These are phyloP conservation scores for Odontomyia ornata DNA, from an alignment of 2,888 invertebrate genomes.

Conservation along the genomic window DNA sequence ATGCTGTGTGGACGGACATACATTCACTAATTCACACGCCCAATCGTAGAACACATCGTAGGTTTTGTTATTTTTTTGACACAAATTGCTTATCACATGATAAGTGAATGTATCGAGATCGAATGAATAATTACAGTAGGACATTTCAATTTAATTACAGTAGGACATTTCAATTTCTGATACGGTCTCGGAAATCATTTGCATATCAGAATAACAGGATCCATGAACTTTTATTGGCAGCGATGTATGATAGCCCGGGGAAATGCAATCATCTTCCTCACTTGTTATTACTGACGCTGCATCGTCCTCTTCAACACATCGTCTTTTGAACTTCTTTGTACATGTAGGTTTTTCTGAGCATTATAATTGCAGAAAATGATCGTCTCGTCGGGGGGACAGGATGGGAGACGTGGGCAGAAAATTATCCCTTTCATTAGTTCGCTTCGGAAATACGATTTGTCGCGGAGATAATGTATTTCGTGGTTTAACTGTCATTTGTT, in stretches of 20 bases:
- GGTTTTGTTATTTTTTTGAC: slow-evolving; percentile 63
- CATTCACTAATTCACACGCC: slow-evolving; percentile 63
- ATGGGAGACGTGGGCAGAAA: slow-evolving; percentile 62
- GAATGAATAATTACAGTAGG: slow-evolving; percentile 64
- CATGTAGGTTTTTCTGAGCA: slow-evolving; percentile 59
- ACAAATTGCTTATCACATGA: slow-evolving; percentile 63
- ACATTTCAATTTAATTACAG: too few species aligned
- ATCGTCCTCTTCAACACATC: slow-evolving; percentile 64
- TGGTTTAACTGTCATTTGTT: slow-evolving; percentile 61
- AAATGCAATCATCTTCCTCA: slow-evolving; percentile 64
- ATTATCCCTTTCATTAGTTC: slow-evolving; percentile 59
- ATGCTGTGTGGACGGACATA: slow-evolving; percentile 59
- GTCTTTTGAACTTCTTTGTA: slow-evolving; percentile 61
- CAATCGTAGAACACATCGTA: slow-evolving; percentile 64
- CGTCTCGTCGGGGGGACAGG: slow-evolving; percentile 60
- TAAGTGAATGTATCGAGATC: slow-evolving; percentile 64
- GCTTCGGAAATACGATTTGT: slow-evolving; percentile 61
- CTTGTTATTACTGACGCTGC: slow-evolving; percentile 64
- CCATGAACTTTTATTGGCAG: slow-evolving; percentile 64
- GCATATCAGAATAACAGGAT: slow-evolving; percentile 64
- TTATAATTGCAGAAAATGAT: slow-evolving; percentile 43
- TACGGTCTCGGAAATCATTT: slow-evolving; percentile 64
- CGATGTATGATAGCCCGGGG: slow-evolving; percentile 64
- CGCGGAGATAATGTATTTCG: slow-evolving; percentile 61
- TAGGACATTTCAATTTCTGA: slow-evolving; percentile 60